phyloP scores from a whole-genome alignment of 53 echinoderm and acorn worm species.

The Luidia sarsii region DNA sequence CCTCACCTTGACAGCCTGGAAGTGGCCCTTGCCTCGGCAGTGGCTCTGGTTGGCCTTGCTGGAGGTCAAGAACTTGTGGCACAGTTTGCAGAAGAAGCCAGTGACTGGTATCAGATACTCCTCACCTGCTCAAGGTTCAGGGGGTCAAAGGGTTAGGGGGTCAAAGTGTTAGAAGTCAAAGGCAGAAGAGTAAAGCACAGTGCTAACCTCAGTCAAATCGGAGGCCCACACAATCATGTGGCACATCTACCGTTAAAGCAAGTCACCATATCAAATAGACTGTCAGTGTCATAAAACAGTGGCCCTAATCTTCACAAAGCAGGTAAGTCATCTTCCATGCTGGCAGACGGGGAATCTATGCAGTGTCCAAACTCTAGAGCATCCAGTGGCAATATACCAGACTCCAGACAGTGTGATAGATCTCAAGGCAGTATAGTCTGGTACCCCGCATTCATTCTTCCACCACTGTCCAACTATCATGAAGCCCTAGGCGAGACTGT shows the following conservation, averaged over 20 bases:
- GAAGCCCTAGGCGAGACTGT: no score
- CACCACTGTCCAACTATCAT: no score
- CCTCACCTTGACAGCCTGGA: conserved; percentile 75
- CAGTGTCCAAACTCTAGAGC: no score
- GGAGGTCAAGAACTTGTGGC: conserved; percentile 83
- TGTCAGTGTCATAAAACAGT: no score
- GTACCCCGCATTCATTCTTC: no score
- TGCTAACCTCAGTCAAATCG: not conserved
- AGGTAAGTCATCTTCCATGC: no score
- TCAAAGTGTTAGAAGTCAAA: conserved; percentile 2
- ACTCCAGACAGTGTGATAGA: no score
- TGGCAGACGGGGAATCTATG: no score
- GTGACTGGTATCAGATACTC: conserved; percentile 83
- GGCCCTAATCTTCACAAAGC: no score
- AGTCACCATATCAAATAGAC: no score
- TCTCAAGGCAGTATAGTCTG: no score
- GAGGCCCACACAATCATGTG: not conserved
- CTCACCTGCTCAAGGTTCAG: conserved; percentile 60
- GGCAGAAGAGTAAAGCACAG: not conserved
- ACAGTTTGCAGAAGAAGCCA: conserved; percentile 97
- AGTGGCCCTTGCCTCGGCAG: conserved; percentile 84
- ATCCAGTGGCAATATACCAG: no score
- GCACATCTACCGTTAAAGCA: not conserved
- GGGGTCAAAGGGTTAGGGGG: not conserved
- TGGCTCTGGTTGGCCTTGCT: conserved; percentile 48